A percentile compares a stretch with the other conserved stretches of the same genome.
Evolutionary conservation across 2,113 vertebrate genomes (phyloP).

Genomic region (Myiopsitta monachus): DNA sequence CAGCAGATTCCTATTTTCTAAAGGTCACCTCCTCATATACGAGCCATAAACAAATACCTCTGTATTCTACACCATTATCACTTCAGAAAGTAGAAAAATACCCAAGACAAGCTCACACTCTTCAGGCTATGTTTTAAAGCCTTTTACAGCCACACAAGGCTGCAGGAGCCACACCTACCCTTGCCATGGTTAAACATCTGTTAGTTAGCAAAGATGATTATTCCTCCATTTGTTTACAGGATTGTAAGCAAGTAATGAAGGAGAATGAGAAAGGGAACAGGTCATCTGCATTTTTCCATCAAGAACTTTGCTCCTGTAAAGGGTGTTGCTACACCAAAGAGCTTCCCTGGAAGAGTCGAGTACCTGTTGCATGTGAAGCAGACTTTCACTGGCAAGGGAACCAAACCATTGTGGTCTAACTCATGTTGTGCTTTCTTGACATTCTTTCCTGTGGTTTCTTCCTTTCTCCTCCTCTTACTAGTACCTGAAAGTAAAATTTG

Average conservation of each 20-base stretch:
- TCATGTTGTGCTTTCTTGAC: slow-evolving; percentile 94
- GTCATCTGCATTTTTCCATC: not conserved
- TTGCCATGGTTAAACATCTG: not conserved
- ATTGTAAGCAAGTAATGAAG: not conserved
- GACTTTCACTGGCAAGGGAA: slow-evolving; percentile 94
- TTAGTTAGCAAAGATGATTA: not conserved
- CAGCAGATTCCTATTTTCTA: slow-evolving; percentile 1
- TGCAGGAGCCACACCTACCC: not conserved
- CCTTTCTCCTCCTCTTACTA: slow-evolving; percentile 94
- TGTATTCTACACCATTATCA: not conserved
- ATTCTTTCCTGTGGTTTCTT: slow-evolving; percentile 92
- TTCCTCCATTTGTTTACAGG: not conserved
- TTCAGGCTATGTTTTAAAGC: not conserved
- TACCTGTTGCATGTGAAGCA: slow-evolving; percentile 97
- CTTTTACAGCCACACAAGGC: not conserved
- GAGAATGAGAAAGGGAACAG: not conserved
- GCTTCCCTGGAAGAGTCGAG: not conserved
- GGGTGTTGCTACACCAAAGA: not conserved
- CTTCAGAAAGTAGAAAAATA: not conserved
- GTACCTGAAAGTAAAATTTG: slow-evolving; percentile 81
- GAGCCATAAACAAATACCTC: not conserved
- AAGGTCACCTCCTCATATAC: not conserved
- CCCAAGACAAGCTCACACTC: not conserved
- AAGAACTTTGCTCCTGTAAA: not conserved
- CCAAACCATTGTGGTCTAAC: slow-evolving; percentile 92